phyloP scores from a whole-genome alignment of 2,888 invertebrate species.

The Rhagonycha lutea region DNA sequence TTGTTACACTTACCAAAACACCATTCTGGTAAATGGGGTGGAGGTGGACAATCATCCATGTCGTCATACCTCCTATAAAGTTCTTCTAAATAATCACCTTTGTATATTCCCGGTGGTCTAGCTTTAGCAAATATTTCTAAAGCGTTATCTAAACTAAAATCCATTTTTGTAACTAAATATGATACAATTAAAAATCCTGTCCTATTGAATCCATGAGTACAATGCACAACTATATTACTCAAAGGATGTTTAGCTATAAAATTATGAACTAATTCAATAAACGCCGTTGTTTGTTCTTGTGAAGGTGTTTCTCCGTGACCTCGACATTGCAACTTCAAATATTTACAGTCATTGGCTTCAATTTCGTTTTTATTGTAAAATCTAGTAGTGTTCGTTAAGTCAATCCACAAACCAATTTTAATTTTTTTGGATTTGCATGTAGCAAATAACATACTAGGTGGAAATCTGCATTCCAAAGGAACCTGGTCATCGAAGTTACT shows the following conservation, averaged over 20 bases:
- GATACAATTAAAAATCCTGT: slow-evolving; percentile 94
- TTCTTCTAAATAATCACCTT: slow-evolving; percentile 91
- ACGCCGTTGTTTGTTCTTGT: slow-evolving; percentile 79
- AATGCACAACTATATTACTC: slow-evolving; percentile 83
- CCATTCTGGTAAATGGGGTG: slow-evolving; percentile 87
- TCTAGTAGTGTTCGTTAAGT: slow-evolving; percentile 91
- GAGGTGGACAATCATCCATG: slow-evolving; percentile 67
- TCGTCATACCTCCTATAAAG: slow-evolving; percentile 82
- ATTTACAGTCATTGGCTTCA: slow-evolving; percentile 75
- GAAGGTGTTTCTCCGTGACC: slow-evolving; percentile 94
- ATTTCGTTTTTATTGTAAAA: slow-evolving; percentile 88
- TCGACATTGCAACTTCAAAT: slow-evolving; percentile 86
- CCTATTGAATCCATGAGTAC: slow-evolving; percentile 98
- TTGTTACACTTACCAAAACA: slow-evolving; percentile 62
- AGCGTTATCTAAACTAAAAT: slow-evolving; percentile 85
- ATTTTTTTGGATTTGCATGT: slow-evolving; percentile 79
- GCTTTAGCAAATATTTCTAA: slow-evolving; percentile 74
- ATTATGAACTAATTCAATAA: slow-evolving; percentile 77
- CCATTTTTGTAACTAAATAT: slow-evolving; percentile 84
- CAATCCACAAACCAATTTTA: slow-evolving; percentile 93
- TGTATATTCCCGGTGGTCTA: slow-evolving; percentile 96
- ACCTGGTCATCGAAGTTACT: slow-evolving; percentile 82
- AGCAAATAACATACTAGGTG: slow-evolving; percentile 84
- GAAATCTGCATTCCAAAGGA: slow-evolving; percentile 80
- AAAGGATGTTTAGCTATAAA: slow-evolving; percentile 82